Evolutionary conservation across 1,140 invertebrate genomes (phyloP), one percentile per base, ranked within the genome.

Genomic region (Drosophila pachea): DNA sequence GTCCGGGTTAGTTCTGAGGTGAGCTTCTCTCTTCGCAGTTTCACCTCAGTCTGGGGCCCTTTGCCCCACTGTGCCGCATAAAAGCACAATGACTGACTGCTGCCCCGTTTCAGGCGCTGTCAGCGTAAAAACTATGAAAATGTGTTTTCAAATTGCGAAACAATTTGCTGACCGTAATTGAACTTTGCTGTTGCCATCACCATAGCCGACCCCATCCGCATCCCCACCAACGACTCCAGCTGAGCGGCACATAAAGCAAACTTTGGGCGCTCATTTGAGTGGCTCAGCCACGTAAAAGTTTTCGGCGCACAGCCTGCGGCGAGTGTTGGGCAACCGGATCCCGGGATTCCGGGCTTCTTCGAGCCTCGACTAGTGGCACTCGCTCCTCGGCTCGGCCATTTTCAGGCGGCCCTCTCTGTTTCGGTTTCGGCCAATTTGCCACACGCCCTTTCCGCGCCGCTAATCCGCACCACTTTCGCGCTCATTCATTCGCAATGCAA

Each of bases 141-240:
- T 74, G 76, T 77, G 70, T 75, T 74, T 81, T 77, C 68, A 86
- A 86, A 86, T 86, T 86, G 81, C 81, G 68, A 81, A 86, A 86
- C 81, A 86, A 86, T 86, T 86, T 86, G 81, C 84, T 79, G 81
- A 86, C 81, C 81, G 71, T 86, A 86, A 86, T 86, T 86, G 81
- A 86, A 86, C 82, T 86, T 86, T 81, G 81, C 64, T 83, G 68
- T 68, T 40, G 32, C 48, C 14, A 47, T 58, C 36, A 38, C 40
- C 49, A 73, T 79, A 55, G 69, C 70, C 73, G 56, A 74, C 43
- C 47, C 68, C 76, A 70, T 70, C 59, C 48, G 47, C 42, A 50
- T 67, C 50, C 22, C 22, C 22, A 1, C 3, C 22, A 3, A 3
- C 22, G 22, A 22, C 22, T 22, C 22, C 22, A 22, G 22, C 22